Base-by-base conservation (phyloP, 2,888 invertebrate species). In the Lottia gigantea region DNA sequence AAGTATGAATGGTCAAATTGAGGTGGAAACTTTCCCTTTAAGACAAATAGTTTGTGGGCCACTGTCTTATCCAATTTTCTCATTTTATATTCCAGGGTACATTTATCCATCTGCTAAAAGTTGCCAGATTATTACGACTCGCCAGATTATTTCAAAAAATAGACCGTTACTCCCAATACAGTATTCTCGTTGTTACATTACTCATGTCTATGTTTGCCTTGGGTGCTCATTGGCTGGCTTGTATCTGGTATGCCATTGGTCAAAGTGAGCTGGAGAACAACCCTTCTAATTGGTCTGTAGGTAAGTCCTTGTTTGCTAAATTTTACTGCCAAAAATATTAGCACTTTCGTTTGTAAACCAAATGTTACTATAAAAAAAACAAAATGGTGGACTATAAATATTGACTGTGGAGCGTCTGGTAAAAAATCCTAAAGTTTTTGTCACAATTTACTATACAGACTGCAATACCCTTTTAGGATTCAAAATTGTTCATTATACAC, bases 211-310 rank as follows among this genome's bases (percentile, higher is more conserved):
- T 94, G 82, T 98, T 97, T 90, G 94, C 95, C 62, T 91, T 97
- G 81, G 93, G 96, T 68, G 97, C 97, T 3, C 97, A 98, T 89
- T 97, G 97, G 97, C 91, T 97, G 75, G 97, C 97, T 16, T 97
- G 97, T 89, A 93, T 97, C 82, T 98, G 97, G 97, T 97, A 95
- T 90, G 95, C 96, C 81, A 96, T 97, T 82, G 97, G 97, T 12
- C 94, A 95, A 84, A 94, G 94, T 86, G 97, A 97, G 89, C 92
- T 93, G 76, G 91, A 92, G 67, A 90, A 91, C 79, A 90, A 91
- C 78, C 91, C 92, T 77, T 92, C 92, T 80, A 92, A 92, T 79
- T 94, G 95, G 94, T 93, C 94, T 88, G 92, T 95, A 81, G 95
- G 95, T 96, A 90, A 92, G 92, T 75, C 47, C 7, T 25, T 12